Conservation (phyloP, 2,888 invertebrate species). For the Notocelia uddmanniana region DNA sequence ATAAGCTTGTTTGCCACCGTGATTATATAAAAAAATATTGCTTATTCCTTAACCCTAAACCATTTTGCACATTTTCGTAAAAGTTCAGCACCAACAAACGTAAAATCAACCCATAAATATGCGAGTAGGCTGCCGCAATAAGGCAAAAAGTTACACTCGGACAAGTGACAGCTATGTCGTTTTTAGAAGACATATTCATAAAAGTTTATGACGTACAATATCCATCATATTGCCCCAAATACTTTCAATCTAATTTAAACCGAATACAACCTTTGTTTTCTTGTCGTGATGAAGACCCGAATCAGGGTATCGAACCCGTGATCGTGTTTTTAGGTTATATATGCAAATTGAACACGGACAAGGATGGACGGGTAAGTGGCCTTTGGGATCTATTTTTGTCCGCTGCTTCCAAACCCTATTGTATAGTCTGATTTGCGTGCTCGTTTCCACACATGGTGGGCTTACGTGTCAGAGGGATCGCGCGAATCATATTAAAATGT, state of each 20-base stretch:
- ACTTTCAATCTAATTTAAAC: conserved; percentile 22
- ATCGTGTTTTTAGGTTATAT: conserved; percentile 32
- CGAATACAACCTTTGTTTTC: conserved; percentile 21
- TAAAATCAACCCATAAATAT: conserved; percentile 28
- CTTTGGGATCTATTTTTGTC: background rate
- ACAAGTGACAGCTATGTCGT: background rate
- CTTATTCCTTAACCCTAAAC: background rate
- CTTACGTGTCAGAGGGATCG: no score
- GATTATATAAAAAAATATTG: no score
- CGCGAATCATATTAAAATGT: no score
- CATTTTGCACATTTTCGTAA: conserved; percentile 9
- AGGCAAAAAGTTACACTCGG: background rate
- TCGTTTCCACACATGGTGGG: no score
- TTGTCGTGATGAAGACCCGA: conserved; percentile 9
- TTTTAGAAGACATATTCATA: conserved; percentile 2
- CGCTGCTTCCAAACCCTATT: background rate
- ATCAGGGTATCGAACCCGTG: background rate
- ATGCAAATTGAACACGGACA: conserved; percentile 34
- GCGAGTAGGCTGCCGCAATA: background rate
- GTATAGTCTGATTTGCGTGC: no score
- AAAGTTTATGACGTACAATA: conserved; percentile 28
- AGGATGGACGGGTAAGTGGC: conserved; percentile 5
- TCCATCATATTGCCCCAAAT: conserved; percentile 27
- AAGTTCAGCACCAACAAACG: conserved; percentile 15
- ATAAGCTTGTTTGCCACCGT: no score